A percentile compares a stretch with the other conserved stretches of the same genome.
Conservation (phyloP, 2,113 vertebrate genomes). For the Colossoma macropomum region DNA sequence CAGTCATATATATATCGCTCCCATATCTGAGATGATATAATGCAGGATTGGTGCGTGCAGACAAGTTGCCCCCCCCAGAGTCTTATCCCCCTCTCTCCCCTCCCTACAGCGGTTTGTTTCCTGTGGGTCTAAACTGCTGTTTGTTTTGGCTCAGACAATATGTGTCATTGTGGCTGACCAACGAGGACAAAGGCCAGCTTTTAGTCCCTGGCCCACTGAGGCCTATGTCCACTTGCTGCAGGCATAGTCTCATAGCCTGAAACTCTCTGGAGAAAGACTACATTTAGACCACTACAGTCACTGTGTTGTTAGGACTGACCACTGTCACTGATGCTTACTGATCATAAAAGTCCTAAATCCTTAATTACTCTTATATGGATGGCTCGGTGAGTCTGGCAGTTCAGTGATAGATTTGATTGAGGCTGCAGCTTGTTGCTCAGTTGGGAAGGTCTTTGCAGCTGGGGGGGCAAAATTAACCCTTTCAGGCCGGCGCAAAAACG, state of each 20-base stretch:
- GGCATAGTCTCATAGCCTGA: constrained; percentile 33
- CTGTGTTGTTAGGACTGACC: constrained; percentile 26
- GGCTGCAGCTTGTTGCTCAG: background rate
- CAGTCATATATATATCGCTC: background rate
- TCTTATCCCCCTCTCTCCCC: constrained; percentile 16
- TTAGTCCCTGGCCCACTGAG: constrained; percentile 63
- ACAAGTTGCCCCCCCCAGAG: constrained; percentile 14
- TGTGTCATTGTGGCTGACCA: constrained; percentile 65
- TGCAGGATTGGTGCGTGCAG: constrained; percentile 11
- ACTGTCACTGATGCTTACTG: constrained; percentile 24
- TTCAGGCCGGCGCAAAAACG: no score
- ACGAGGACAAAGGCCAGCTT: constrained; percentile 73
- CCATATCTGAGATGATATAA: constrained; percentile 28
- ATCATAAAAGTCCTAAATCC: background rate
- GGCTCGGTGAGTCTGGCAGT: background rate
- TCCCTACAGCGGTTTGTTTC: constrained; percentile 50
- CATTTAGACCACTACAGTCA: constrained; percentile 66
- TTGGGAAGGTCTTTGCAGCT: background rate
- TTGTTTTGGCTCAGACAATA: constrained; percentile 77
- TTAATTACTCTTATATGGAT: background rate
- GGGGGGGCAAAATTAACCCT: background rate
- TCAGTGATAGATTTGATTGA: background rate
- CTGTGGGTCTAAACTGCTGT: constrained; percentile 70
- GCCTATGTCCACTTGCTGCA: constrained; percentile 24
- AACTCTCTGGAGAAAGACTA: constrained; percentile 63